Conservation (phyloP, 2,113 vertebrate genomes). For the Chaetodon auriga region DNA sequence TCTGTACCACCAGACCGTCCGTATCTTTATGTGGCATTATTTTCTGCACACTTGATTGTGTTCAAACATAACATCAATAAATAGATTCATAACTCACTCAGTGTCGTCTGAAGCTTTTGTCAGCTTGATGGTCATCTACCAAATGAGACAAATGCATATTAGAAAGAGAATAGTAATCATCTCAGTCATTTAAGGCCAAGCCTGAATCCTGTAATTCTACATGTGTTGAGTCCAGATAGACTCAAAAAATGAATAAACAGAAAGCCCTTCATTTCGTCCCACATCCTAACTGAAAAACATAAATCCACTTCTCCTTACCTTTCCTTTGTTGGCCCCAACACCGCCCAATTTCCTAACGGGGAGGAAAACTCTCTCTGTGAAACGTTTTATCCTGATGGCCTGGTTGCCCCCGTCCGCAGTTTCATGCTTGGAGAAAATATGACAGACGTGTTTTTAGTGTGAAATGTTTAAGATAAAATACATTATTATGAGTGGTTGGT, state of each 20-base stretch:
- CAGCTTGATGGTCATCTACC: conserved; percentile 84
- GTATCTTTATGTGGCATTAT: too few relatives aligned
- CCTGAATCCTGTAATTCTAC: neutral
- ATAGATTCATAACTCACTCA: conserved; percentile 56
- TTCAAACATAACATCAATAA: neutral
- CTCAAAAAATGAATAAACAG: fast-evolving
- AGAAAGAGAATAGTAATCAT: neutral
- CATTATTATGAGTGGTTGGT: neutral
- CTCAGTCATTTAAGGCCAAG: too few relatives aligned
- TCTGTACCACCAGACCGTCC: too few relatives aligned
- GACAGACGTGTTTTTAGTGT: neutral
- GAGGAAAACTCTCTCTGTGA: conserved; percentile 91
- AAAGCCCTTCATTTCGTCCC: neutral
- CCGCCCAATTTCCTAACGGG: conserved; percentile 90
- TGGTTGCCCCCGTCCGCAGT: conserved; percentile 89
- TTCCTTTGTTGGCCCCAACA: conserved; percentile 81
- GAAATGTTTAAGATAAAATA: neutral
- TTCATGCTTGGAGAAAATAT: conserved; percentile 84
- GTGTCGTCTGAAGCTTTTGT: conserved; percentile 59
- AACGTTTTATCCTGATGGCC: conserved; percentile 94
- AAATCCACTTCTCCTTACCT: conserved; percentile 55
- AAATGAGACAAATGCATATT: conserved; percentile 19
- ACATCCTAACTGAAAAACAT: too few relatives aligned
- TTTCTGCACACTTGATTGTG: neutral
- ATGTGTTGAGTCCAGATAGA: neutral